These are phyloP conservation scores for Drosophila pallidifrons DNA, from an alignment of 1,140 invertebrate species.

Conservation along the genomic window DNA sequence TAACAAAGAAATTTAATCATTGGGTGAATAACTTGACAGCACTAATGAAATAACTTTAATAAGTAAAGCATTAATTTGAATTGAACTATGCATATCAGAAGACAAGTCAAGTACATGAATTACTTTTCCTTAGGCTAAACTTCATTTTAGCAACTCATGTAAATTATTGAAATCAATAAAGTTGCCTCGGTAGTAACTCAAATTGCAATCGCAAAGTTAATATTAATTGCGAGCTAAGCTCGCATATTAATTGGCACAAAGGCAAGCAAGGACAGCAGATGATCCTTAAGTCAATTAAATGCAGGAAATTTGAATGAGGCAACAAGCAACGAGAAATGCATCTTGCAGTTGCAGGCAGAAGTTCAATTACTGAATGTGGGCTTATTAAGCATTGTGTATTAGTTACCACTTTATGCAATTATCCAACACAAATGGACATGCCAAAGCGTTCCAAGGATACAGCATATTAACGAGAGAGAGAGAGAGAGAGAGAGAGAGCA, in stretches of 20 bases:
- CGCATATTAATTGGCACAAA: not conserved
- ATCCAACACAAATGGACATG: conserved; percentile 41
- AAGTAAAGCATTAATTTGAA: no score
- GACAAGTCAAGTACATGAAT: no score
- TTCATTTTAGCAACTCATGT: no score
- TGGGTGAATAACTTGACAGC: no score
- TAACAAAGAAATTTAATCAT: no score
- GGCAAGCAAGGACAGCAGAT: not conserved
- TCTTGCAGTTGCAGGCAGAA: conserved; percentile 29
- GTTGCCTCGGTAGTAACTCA: no score
- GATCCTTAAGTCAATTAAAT: conserved; percentile 33
- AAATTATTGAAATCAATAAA: no score
- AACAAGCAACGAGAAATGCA: not conserved
- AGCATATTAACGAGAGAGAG: conserved; percentile 14
- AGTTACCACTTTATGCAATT: conserved; percentile 60
- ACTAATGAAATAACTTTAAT: no score
- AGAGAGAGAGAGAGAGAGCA: no score
- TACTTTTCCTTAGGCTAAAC: no score
- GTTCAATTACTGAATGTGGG: conserved; percentile 52
- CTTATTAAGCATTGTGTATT: conserved; percentile 62
- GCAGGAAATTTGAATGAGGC: conserved; percentile 1
- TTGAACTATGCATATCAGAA: no score
- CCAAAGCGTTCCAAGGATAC: conserved; percentile 48
- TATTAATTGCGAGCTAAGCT: not conserved
- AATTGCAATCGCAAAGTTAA: not conserved